Evolutionary conservation across 2,888 invertebrate genomes (phyloP).

Genomic region (Tetragonisca angustula): DNA sequence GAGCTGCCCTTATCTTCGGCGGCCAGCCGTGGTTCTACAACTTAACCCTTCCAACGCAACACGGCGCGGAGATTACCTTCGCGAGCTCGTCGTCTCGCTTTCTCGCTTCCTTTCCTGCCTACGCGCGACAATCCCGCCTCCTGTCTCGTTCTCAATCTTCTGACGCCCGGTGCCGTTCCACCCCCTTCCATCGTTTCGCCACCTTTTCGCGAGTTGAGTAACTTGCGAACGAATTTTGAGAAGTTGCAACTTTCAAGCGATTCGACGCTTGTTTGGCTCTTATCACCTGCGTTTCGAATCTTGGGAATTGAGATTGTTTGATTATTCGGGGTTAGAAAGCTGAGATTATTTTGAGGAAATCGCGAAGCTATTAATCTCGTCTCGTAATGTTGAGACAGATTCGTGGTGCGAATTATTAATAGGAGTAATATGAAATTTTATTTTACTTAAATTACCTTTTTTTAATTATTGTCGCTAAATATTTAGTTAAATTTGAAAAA

Average conservation of each 20-base stretch:
- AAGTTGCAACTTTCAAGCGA: too few relatives aligned
- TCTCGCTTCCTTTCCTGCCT: constrained; percentile 45
- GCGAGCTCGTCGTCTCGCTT: constrained; percentile 52
- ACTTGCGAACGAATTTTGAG: too few relatives aligned
- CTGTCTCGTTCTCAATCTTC: constrained; percentile 13
- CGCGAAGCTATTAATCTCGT: background rate
- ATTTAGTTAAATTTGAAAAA: too few relatives aligned
- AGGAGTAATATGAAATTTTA: too few relatives aligned
- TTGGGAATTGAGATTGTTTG: background rate
- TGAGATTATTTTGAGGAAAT: background rate
- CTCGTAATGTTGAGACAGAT: background rate
- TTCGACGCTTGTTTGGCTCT: too few relatives aligned
- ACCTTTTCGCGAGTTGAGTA: too few relatives aligned
- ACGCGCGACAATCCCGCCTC: background rate
- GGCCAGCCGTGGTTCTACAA: constrained; percentile 82
- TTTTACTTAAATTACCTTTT: too few relatives aligned
- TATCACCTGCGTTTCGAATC: too few relatives aligned
- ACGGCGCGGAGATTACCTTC: constrained; percentile 74
- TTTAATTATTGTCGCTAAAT: too few relatives aligned
- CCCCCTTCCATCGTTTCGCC: background rate
- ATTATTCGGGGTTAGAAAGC: background rate
- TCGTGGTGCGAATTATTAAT: too few relatives aligned
- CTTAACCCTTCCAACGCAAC: constrained; percentile 81
- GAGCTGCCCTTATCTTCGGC: constrained; percentile 80
- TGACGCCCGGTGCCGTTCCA: constrained; percentile 29